Evolutionary conservation across 2,797 vertebrate species (phyloP).

Genomic region (Knipowitschia caucasica): DNA sequence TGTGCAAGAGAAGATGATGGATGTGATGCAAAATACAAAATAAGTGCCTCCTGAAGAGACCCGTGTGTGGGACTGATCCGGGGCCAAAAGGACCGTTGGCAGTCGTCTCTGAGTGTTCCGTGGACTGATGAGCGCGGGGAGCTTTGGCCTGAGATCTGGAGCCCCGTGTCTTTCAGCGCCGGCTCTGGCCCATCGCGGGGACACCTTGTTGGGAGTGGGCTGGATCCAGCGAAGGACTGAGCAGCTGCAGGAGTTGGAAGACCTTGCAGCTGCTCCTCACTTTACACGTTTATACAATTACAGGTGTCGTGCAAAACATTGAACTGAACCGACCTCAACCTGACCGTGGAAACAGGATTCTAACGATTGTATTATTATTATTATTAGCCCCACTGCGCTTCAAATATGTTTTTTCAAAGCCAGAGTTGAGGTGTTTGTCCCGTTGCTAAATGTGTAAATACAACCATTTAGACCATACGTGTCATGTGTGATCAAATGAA

Average conservation of each 20-base stretch:
- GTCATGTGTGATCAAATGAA: too few species aligned
- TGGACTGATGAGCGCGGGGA: slow-evolving; percentile 55
- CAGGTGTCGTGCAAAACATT: slow-evolving; percentile 34
- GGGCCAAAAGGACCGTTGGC: slow-evolving; percentile 73
- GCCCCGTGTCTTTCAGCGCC: slow-evolving; percentile 75
- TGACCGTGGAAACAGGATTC: too few species aligned
- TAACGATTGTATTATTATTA: too few species aligned
- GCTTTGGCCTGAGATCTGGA: slow-evolving; percentile 46
- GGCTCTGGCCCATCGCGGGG: slow-evolving; percentile 70
- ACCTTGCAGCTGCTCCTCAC: too few species aligned
- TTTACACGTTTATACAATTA: too few species aligned
- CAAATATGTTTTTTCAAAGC: too few species aligned
- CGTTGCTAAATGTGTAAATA: too few species aligned
- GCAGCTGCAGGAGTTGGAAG: slow-evolving; percentile 62
- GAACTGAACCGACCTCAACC: too few species aligned
- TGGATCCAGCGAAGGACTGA: slow-evolving; percentile 48
- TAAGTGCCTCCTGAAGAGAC: slow-evolving; percentile 23
- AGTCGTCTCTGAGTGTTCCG: slow-evolving; percentile 66
- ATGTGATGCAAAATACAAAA: slow-evolving; percentile 34
- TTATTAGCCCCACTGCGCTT: too few species aligned
- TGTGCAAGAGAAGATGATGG: slow-evolving; percentile 31
- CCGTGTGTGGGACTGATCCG: slow-evolving; percentile 41
- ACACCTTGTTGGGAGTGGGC: slow-evolving; percentile 73
- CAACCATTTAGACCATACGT: too few species aligned
- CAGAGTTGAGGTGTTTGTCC: too few species aligned